phyloP scores from a whole-genome alignment of 1,140 invertebrate species.

The Helicorthomorpha holstii region DNA sequence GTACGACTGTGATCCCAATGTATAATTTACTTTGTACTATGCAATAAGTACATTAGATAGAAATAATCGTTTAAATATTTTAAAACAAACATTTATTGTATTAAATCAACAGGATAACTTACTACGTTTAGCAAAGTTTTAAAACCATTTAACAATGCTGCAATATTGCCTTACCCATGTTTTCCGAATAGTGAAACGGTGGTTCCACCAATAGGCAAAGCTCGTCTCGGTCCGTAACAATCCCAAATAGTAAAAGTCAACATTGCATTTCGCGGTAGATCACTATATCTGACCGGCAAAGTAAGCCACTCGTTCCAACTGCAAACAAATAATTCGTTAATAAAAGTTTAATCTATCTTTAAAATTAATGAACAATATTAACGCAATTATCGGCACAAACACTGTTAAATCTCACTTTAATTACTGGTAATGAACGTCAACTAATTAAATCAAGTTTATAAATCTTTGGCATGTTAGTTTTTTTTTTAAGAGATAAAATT shows the following conservation, averaged over 20 bases:
- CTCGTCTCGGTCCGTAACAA: slow-evolving; percentile 65
- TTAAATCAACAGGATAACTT: too few species aligned
- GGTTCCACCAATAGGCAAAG: slow-evolving; percentile 72
- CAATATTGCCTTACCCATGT: slow-evolving; percentile 36
- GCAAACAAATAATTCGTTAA: slow-evolving; percentile 15
- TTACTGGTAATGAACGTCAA: too few species aligned
- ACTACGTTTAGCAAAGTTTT: background rate
- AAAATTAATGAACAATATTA: slow-evolving; percentile 5
- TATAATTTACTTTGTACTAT: background rate
- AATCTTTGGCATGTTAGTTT: too few species aligned
- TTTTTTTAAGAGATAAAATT: too few species aligned
- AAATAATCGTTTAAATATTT: too few species aligned
- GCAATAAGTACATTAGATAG: background rate
- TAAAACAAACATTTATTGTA: too few species aligned
- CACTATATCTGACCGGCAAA: slow-evolving; percentile 77
- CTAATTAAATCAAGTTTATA: too few species aligned
- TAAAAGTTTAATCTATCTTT: background rate
- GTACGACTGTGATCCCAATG: background rate
- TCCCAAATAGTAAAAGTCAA: slow-evolving; percentile 88
- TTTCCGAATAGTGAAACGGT: slow-evolving; percentile 84
- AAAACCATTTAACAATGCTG: background rate
- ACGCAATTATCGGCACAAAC: too few species aligned
- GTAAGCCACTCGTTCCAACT: slow-evolving; percentile 98
- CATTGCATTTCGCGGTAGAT: slow-evolving; percentile 73
- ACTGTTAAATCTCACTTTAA: too few species aligned